Percentiles rank a stretch among this genome's conserved stretches.
These are phyloP conservation scores for Trogon surrucura DNA, from an alignment of 2,113 vertebrate genomes.

Conservation along the genomic window DNA sequence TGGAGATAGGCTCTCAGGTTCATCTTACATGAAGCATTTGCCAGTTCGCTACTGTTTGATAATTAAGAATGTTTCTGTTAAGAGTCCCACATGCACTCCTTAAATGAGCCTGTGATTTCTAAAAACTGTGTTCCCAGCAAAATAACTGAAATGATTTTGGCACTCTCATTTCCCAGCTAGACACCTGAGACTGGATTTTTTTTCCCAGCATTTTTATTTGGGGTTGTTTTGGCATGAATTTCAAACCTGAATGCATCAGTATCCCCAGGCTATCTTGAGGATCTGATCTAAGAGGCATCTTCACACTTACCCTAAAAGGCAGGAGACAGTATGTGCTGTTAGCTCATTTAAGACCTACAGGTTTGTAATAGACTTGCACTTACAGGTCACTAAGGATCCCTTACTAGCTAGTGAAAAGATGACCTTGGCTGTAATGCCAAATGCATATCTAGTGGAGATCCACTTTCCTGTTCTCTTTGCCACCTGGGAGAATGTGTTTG, in stretches of 20 bases:
- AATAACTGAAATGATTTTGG: background rate
- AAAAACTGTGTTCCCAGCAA: background rate
- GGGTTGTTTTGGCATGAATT: slow-evolving; percentile 32
- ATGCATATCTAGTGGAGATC: background rate
- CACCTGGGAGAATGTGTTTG: background rate
- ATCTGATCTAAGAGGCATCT: slow-evolving; percentile 64
- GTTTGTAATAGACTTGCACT: slow-evolving; percentile 33
- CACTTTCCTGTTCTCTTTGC: background rate
- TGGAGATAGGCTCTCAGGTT: background rate
- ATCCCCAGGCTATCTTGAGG: slow-evolving; percentile 53
- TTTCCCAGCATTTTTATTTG: slow-evolving; percentile 16
- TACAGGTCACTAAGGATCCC: slow-evolving; percentile 15
- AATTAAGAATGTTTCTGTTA: background rate
- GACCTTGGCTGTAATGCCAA: slow-evolving; percentile 32
- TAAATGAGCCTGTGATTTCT: background rate
- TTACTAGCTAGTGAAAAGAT: slow-evolving; percentile 1
- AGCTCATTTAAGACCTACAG: slow-evolving; percentile 34
- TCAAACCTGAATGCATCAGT: slow-evolving; percentile 18
- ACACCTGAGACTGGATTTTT: background rate
- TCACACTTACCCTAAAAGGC: slow-evolving; percentile 56
- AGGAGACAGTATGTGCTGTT: slow-evolving; percentile 34
- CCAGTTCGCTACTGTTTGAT: background rate
- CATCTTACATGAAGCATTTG: background rate
- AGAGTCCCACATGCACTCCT: background rate
- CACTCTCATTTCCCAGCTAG: background rate